These are phyloP conservation scores for Sarcophaga rosellei DNA, from an alignment of 2,888 invertebrate genomes.

Conservation along the genomic window DNA sequence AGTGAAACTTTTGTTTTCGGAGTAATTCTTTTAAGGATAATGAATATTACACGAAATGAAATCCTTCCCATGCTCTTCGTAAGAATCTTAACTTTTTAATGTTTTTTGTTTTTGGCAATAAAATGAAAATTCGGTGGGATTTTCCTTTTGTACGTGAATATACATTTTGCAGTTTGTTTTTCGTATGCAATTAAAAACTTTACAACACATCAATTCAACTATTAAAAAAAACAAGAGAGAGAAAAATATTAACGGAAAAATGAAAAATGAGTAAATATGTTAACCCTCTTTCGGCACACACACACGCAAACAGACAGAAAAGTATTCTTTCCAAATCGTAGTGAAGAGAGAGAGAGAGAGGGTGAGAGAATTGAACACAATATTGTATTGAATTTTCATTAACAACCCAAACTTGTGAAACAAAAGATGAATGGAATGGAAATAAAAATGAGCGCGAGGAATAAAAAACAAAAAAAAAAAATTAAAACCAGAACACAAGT, in stretches of 20 bases:
- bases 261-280: background rate
- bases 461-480: background rate
- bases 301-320: background rate
- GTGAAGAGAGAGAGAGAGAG: background rate
- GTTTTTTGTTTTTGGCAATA: constrained; percentile 14
- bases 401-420: constrained; percentile 35
- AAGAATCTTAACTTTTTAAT: constrained; percentile 34
- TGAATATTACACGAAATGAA: background rate
- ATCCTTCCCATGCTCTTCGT: background rate
- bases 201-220: constrained; percentile 58
- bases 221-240: constrained; percentile 14
- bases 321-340: background rate
- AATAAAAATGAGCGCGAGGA: background rate
- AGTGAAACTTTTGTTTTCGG: no score
- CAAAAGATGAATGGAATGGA: constrained; percentile 7
- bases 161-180: constrained; percentile 14
- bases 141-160: constrained; percentile 26
- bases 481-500: background rate
- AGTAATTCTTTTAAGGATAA: no score
- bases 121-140: constrained; percentile 1
- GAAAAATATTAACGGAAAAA: constrained; percentile 5
- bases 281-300: background rate
- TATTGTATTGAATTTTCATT: constrained; percentile 67
- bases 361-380: constrained; percentile 33
- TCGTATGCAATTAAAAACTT: constrained; percentile 66